phyloP scores from a whole-genome alignment of 2,888 invertebrate species.

The Dryobota labecula region DNA sequence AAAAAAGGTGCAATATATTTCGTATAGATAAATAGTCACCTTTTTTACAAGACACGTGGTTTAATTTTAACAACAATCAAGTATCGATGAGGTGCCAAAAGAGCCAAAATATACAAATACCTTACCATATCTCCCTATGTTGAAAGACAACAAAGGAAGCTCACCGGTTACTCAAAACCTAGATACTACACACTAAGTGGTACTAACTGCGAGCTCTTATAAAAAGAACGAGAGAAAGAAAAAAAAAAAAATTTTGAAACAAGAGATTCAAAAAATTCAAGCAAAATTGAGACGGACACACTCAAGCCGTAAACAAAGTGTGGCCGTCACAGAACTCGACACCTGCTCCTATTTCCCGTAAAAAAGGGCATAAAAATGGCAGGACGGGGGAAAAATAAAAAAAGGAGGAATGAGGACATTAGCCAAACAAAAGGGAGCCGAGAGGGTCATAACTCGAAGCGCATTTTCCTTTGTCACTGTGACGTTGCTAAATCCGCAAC shows the following conservation, averaged over 20 bases:
- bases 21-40: too few species aligned
- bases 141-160: slow-evolving; percentile 24
- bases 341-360: slow-evolving; percentile 75
- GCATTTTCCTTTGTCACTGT: slow-evolving; percentile 85
- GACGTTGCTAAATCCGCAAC: slow-evolving; percentile 83
- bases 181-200: slow-evolving; percentile 27
- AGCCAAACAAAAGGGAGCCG: slow-evolving; percentile 86
- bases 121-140: neutral
- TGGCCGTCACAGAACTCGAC: slow-evolving; percentile 76
- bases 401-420: slow-evolving; percentile 77
- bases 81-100: neutral
- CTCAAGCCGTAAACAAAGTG: slow-evolving; percentile 76
- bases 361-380: slow-evolving; percentile 75
- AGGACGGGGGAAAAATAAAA: slow-evolving; percentile 71
- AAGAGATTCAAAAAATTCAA: slow-evolving; percentile 66
- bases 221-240: slow-evolving; percentile 33
- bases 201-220: slow-evolving; percentile 26
- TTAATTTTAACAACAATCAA: neutral
- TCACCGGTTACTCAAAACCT: slow-evolving; percentile 44
- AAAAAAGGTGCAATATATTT: neutral
- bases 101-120: neutral
- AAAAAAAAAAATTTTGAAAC: slow-evolving; percentile 37
- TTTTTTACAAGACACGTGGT: neutral
- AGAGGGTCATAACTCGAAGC: slow-evolving; percentile 85
- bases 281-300: slow-evolving; percentile 74